A percentile compares a stretch with the other conserved stretches of the same genome.
Conservation (phyloP, 1,140 invertebrate genomes). For the Diabrotica undecimpunctata region DNA sequence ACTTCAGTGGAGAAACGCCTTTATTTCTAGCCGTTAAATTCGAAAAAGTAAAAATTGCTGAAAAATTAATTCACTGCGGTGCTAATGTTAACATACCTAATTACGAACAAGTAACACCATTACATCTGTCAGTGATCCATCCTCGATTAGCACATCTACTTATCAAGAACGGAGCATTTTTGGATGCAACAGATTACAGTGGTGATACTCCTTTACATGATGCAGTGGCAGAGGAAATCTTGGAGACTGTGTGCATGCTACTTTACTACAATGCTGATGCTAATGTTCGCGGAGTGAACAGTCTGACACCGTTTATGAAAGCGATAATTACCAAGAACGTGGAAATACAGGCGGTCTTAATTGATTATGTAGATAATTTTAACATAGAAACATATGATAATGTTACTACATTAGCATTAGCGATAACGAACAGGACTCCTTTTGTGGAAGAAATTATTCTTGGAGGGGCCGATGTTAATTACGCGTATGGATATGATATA, state of each 20-base stretch:
- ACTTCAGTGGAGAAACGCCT: conserved; percentile 16
- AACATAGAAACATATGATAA: conserved; percentile 12
- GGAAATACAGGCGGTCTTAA: conserved; percentile 8
- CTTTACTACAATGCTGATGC: conserved; percentile 20
- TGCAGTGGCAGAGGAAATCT: conserved; percentile 8
- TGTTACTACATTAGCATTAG: conserved; percentile 13
- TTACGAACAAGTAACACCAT: conserved; percentile 18
- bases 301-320: conserved; percentile 23
- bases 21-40: conserved; percentile 14
- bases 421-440: conserved; percentile 5
- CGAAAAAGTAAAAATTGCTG: conserved; percentile 1
- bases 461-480: conserved; percentile 17
- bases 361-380: conserved; percentile 22
- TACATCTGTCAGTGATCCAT: conserved; percentile 13
- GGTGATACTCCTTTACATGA: conserved; percentile 20
- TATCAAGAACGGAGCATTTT: conserved; percentile 11
- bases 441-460: conserved; percentile 20
- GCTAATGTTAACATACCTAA: conserved; percentile 22
- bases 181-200: conserved; percentile 18
- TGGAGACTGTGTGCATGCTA: conserved; percentile 21
- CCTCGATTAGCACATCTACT: conserved; percentile 8
- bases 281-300: conserved; percentile 14
- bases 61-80: conserved; percentile 8
- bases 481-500: conserved; percentile 14
- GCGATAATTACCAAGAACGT: conserved; percentile 14